These are phyloP conservation scores for Drosophila nigrodunni DNA, from an alignment of 1,140 invertebrate genomes.

Conservation along the genomic window DNA sequence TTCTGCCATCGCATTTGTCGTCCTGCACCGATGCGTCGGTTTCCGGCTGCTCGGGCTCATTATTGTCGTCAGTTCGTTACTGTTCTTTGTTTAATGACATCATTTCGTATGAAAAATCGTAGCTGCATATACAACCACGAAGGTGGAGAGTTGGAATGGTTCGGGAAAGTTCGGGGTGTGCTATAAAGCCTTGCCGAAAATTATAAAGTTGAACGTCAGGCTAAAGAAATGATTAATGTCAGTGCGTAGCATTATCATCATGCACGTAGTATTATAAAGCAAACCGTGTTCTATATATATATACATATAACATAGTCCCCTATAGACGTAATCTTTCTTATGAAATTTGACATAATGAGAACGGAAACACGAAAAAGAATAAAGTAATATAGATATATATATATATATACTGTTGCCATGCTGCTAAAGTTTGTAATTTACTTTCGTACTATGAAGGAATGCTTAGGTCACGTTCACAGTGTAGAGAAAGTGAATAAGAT, in stretches of 20 bases:
- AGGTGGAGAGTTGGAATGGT: background rate
- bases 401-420: background rate
- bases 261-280: constrained; percentile 39
- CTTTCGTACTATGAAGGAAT: constrained; percentile 38
- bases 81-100: constrained; percentile 78
- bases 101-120: constrained; percentile 78
- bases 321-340: constrained; percentile 67
- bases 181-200: constrained; percentile 66
- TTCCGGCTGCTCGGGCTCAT: constrained; percentile 63
- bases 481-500: constrained; percentile 24
- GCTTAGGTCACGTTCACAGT: constrained; percentile 37
- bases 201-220: constrained; percentile 71
- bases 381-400: constrained; percentile 9
- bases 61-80: constrained; percentile 76
- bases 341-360: constrained; percentile 66
- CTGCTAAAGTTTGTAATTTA: constrained; percentile 50
- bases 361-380: constrained; percentile 50
- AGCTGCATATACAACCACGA: constrained; percentile 52
- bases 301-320: background rate
- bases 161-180: constrained; percentile 1
- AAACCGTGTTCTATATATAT: constrained; percentile 11
- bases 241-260: constrained; percentile 57
- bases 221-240: constrained; percentile 73
- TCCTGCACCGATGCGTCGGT: constrained; percentile 48
- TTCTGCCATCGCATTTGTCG: constrained; percentile 1